phyloP scores from a whole-genome alignment of 2,888 invertebrate species.

The Celastrina argiolus region DNA sequence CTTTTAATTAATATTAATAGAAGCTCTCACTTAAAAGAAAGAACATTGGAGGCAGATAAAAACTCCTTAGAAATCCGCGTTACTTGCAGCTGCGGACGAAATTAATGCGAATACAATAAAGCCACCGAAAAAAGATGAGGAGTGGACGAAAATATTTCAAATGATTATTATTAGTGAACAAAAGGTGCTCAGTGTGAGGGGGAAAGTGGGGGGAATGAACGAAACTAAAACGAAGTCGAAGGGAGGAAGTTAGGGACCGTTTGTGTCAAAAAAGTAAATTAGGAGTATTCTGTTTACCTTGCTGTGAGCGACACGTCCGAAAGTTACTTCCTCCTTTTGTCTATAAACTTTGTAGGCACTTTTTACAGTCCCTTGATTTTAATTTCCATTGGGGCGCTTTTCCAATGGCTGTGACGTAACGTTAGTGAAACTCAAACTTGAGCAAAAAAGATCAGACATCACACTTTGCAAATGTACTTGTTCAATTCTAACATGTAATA shows the following conservation, averaged over 20 bases:
- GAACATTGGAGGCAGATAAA: slow-evolving; percentile 70
- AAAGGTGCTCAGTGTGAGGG: slow-evolving; percentile 56
- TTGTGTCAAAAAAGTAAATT: slow-evolving; percentile 58
- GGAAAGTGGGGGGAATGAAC: slow-evolving; percentile 72
- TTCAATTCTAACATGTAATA: too few species aligned
- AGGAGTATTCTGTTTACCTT: slow-evolving; percentile 63
- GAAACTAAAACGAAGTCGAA: slow-evolving; percentile 70
- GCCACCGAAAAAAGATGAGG: slow-evolving; percentile 64
- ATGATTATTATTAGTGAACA: slow-evolving; percentile 69
- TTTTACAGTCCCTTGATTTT: slow-evolving; percentile 28
- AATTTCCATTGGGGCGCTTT: background rate
- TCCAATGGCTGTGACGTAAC: background rate
- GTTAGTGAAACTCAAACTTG: background rate
- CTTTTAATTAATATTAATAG: slow-evolving; percentile 79
- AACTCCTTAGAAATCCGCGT: slow-evolving; percentile 73
- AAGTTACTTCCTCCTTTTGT: slow-evolving; percentile 34
- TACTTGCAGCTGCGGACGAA: slow-evolving; percentile 72
- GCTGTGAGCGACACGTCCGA: slow-evolving; percentile 36
- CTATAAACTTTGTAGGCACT: slow-evolving; percentile 25
- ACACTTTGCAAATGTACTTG: too few species aligned
- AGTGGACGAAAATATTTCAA: slow-evolving; percentile 62
- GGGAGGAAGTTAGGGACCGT: slow-evolving; percentile 52
- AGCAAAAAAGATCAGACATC: too few species aligned
- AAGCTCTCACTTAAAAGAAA: slow-evolving; percentile 73
- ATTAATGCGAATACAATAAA: slow-evolving; percentile 77